Evolutionary conservation across 1,140 invertebrate genomes (phyloP).

Genomic region (Zaprionus tsacasi): DNA sequence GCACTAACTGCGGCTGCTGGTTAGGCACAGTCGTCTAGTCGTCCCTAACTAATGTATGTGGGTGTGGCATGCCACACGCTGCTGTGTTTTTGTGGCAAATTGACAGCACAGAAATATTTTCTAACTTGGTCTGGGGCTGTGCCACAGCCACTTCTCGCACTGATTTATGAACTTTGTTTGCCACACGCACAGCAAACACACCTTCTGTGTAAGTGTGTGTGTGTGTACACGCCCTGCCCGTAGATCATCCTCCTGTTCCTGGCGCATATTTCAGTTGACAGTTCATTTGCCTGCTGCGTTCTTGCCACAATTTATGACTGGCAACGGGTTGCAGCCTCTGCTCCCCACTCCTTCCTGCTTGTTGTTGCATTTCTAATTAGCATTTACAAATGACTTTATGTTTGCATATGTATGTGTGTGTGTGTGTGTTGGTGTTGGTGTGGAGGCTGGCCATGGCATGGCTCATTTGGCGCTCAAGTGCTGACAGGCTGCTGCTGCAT

Average conservation of each 20-base stretch:
- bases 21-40: slow-evolving; percentile 23
- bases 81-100: slow-evolving; percentile 54
- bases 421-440: slow-evolving; percentile 21
- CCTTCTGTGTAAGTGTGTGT: slow-evolving; percentile 19
- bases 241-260: slow-evolving; percentile 58
- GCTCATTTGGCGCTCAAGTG: slow-evolving; percentile 64
- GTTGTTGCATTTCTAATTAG: slow-evolving; percentile 75
- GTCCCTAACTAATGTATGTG: slow-evolving; percentile 61
- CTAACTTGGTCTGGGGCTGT: slow-evolving; percentile 45
- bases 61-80: slow-evolving; percentile 56
- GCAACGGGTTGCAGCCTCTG: slow-evolving; percentile 22
- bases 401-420: slow-evolving; percentile 2
- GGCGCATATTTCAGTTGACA: slow-evolving; percentile 76
- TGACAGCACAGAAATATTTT: slow-evolving; percentile 68
- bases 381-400: slow-evolving; percentile 73
- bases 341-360: slow-evolving; percentile 19
- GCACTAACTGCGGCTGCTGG: slow-evolving; percentile 20
- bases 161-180: slow-evolving; percentile 74
- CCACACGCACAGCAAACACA: slow-evolving; percentile 54
- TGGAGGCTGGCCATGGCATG: slow-evolving; percentile 28
- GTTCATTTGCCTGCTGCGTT: slow-evolving; percentile 69
- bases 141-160: slow-evolving; percentile 8
- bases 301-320: slow-evolving; percentile 66
- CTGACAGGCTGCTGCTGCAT: slow-evolving; percentile 39
- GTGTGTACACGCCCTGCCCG: slow-evolving; percentile 50